These are phyloP conservation scores for Tetramorium alpestre DNA, from an alignment of 1,140 invertebrate species.

Conservation along the genomic window DNA sequence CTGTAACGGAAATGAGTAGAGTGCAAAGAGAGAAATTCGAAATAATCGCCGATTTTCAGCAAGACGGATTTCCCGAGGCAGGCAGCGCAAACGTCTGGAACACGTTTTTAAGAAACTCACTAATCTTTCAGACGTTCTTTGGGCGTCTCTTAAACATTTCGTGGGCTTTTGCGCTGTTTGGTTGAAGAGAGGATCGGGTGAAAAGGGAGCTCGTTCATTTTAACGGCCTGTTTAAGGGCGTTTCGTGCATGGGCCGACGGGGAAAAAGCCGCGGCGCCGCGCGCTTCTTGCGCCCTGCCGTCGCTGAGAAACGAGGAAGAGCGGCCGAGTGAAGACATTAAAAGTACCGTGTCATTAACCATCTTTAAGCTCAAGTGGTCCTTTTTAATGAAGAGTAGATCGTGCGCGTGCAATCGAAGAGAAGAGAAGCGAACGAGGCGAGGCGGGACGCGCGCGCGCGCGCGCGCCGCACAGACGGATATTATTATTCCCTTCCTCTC, in stretches of 20 bases:
- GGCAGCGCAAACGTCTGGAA: not conserved
- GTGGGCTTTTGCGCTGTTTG: not conserved
- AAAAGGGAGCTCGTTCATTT: slow-evolving; percentile 23
- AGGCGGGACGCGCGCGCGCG: slow-evolving; percentile 18
- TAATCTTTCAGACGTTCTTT: not conserved
- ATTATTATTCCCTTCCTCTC: slow-evolving; percentile 57
- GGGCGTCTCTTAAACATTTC: not conserved
- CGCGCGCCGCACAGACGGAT: slow-evolving; percentile 27
- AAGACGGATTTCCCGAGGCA: not conserved
- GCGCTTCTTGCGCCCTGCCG: not conserved
- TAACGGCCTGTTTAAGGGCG: slow-evolving; percentile 29
- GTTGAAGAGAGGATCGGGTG: not conserved
- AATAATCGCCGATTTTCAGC: not conserved
- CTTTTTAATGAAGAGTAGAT: slow-evolving; percentile 72
- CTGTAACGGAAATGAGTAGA: slow-evolving; percentile 10
- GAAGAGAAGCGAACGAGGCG: slow-evolving; percentile 40
- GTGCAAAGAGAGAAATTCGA: not conserved
- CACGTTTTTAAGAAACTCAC: not conserved
- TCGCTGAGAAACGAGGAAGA: slow-evolving; percentile 57
- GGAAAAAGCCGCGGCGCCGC: slow-evolving; percentile 17
- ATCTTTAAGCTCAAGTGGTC: slow-evolving; percentile 62
- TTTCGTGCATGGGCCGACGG: not conserved
- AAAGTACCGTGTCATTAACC: slow-evolving; percentile 68
- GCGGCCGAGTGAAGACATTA: slow-evolving; percentile 68
- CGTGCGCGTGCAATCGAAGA: slow-evolving; percentile 54